Evolutionary conservation across 2,797 vertebrate genomes (phyloP).

Genomic region (Lateolabrax maculatus): DNA sequence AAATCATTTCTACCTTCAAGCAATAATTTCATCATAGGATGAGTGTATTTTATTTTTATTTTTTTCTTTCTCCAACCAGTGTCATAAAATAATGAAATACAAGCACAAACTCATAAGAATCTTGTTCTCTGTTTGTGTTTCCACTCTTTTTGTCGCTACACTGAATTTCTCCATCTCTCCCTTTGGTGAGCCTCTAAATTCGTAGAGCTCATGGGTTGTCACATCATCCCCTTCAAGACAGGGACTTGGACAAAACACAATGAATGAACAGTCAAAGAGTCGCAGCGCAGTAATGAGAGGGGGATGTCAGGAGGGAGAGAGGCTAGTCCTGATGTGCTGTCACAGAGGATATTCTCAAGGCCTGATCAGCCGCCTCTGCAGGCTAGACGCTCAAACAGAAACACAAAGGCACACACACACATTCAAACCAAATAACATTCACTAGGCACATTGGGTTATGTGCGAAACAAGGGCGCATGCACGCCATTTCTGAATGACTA

Average conservation of each 20-base stretch:
- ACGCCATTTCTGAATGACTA: constrained; percentile 57
- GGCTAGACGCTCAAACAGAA: constrained; percentile 56
- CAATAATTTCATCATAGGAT: constrained; percentile 74
- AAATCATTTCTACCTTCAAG: constrained; percentile 58
- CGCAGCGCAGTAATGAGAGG: constrained; percentile 71
- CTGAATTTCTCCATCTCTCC: constrained; percentile 33
- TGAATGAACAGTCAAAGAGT: constrained; percentile 68
- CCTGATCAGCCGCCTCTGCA: constrained; percentile 76
- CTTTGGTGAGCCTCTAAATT: constrained; percentile 31
- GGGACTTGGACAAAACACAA: constrained; percentile 59
- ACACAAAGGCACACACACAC: constrained; percentile 49
- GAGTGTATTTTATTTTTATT: constrained; percentile 49
- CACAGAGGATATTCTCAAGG: constrained; percentile 78
- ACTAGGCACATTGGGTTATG: constrained; percentile 54
- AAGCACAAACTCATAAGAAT: constrained; percentile 21
- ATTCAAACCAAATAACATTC: constrained; percentile 58
- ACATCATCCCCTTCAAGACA: constrained; percentile 59
- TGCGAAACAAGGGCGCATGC: constrained; percentile 60
- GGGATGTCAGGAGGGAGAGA: constrained; percentile 67
- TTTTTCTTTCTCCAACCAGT: not conserved
- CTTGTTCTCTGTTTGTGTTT: constrained; percentile 21
- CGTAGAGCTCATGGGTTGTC: constrained; percentile 53
- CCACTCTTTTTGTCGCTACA: constrained; percentile 6
- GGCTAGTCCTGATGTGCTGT: constrained; percentile 74
- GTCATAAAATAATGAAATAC: constrained; percentile 9